Evolutionary conservation across 2,113 vertebrate species (phyloP).

Genomic region (Sorex araneus): DNA sequence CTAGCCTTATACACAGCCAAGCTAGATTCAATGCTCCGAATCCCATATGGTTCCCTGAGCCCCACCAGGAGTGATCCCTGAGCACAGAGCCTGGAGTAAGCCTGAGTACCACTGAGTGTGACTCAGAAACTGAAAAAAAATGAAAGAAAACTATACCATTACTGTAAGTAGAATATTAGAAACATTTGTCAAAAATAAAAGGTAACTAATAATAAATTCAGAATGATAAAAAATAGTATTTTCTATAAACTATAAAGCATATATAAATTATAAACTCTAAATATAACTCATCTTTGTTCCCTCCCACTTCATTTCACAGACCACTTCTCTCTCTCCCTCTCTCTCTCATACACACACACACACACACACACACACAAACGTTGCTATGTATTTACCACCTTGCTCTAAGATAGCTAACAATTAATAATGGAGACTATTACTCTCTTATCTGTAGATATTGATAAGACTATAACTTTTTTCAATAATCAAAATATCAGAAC

Average conservation of each 20-base stretch:
- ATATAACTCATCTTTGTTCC: background rate
- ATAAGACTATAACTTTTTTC: slow-evolving; percentile 43
- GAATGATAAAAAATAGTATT: background rate
- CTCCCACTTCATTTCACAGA: background rate
- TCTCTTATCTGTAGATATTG: slow-evolving; percentile 20
- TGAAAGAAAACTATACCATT: background rate
- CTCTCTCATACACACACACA: too few species aligned
- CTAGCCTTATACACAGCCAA: too few species aligned
- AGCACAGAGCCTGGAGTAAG: background rate
- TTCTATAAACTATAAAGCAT: background rate
- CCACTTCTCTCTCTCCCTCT: too few species aligned
- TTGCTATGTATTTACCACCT: background rate
- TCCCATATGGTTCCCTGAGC: too few species aligned
- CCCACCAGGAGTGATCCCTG: background rate
- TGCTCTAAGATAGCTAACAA: background rate
- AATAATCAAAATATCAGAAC: slow-evolving; percentile 46
- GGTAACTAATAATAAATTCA: background rate
- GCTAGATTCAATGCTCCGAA: too few species aligned
- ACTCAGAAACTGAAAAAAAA: too few species aligned
- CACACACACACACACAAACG: background rate
- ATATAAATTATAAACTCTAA: background rate
- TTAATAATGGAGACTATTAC: background rate
- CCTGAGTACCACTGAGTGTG: too few species aligned
- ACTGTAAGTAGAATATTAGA: slow-evolving; percentile 34
- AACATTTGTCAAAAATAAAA: slow-evolving; percentile 16